Percentiles rank a stretch among this genome's conserved stretches.
Evolutionary conservation across 1,140 invertebrate species (phyloP).

Genomic region (Hyphantria cunea): DNA sequence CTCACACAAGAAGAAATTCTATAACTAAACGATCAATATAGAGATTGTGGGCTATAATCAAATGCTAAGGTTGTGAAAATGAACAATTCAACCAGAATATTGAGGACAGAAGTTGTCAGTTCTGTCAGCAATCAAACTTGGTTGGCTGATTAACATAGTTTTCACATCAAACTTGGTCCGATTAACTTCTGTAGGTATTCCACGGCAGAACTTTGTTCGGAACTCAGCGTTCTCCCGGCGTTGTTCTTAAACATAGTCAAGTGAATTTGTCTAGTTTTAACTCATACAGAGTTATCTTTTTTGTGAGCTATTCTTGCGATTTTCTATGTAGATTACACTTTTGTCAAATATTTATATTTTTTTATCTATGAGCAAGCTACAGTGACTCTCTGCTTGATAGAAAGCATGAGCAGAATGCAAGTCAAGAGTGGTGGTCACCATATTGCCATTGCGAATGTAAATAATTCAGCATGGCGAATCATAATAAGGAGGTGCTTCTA

Average conservation of each 20-base stretch:
- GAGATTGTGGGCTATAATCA: slow-evolving; percentile 24
- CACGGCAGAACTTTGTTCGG: slow-evolving; percentile 21
- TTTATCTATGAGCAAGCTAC: too few relatives aligned
- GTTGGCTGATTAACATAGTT: slow-evolving; percentile 54
- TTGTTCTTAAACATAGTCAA: slow-evolving; percentile 20
- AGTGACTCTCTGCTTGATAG: too few relatives aligned
- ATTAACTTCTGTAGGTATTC: slow-evolving; percentile 34
- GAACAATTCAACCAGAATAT: slow-evolving; percentile 24
- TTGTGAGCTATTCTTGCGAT: not conserved
- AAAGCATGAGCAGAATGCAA: too few relatives aligned
- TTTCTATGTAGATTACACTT: not conserved
- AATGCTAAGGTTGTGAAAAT: slow-evolving; percentile 29
- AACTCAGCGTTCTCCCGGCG: slow-evolving; percentile 6
- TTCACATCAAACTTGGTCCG: slow-evolving; percentile 38
- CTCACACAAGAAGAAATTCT: not conserved
- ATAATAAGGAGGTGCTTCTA: too few relatives aligned
- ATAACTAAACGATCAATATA: slow-evolving; percentile 23
- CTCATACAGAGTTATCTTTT: slow-evolving; percentile 15
- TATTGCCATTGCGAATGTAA: too few relatives aligned
- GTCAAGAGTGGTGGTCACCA: too few relatives aligned
- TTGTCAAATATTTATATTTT: not conserved
- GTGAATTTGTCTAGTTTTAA: slow-evolving; percentile 9
- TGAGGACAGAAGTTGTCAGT: slow-evolving; percentile 31
- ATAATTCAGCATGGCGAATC: too few relatives aligned
- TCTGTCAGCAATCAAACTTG: slow-evolving; percentile 53